Evolutionary conservation across 1,140 invertebrate genomes (phyloP), one percentile per base, ranked within the genome.

Genomic region (Araneus ventricosus): DNA sequence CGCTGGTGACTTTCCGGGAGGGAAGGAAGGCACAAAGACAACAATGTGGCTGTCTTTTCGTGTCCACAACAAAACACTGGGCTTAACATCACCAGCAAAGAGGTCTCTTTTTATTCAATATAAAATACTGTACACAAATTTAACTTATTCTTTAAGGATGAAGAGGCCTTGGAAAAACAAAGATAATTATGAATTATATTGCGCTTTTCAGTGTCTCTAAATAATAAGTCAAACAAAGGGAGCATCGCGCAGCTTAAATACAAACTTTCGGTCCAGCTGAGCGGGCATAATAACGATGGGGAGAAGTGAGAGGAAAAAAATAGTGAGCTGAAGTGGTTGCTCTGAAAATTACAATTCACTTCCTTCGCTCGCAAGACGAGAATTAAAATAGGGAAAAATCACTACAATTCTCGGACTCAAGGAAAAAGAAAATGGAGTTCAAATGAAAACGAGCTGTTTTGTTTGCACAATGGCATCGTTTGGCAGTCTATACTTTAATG

Each of bases 121-220:
- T 86, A 70, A 92, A 91, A 86, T 86, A 92, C 59, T 52, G 80
- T 61, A 86, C 61, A 79, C 84, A 93, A 61, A 91, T 91, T 91
- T 90, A 67, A 93, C 82, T 92, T 86, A 84, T 91, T 91, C 79
- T 45, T 84, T 45, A 86, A 88, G 82, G 52, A 70, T 67, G 90
- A 92, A 27, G 41, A 67, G 8, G 27, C 61, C 63, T 22, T 27
- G 34, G n/a, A 93, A 93, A 93, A 93, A 93, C 84, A 88, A 93
- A 87, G 85, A 87, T 93, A 87, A 93, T 93, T 93, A 93, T 93
- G 91, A 93, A 88, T 93, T 88, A 93, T 93, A 87, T 59, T 87
- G 85, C 70, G 84, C 91, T 88, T 70, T 87, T 59, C 84, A 88
- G 85, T 93, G 91, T 93, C 24, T 93, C 85, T 61, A 87, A 93